A percentile compares a stretch with the other conserved stretches of the same genome.
Evolutionary conservation across 2,888 invertebrate species (phyloP).

Genomic region (Nycteola revayana): DNA sequence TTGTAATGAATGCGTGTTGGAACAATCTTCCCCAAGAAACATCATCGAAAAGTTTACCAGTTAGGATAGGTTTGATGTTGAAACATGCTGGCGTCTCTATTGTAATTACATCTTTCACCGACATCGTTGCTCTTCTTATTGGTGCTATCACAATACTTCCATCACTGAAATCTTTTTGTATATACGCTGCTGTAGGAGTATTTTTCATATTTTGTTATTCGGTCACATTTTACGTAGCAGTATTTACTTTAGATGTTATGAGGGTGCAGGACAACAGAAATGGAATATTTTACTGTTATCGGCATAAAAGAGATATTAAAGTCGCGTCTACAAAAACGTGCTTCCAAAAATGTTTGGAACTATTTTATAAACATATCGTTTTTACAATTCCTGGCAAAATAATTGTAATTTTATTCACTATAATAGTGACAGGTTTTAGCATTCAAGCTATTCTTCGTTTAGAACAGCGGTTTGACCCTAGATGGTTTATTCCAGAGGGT

Average conservation of each 20-base stretch:
- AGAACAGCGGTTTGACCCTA: constrained; percentile 90
- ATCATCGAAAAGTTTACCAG: constrained; percentile 78
- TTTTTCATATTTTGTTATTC: constrained; percentile 88
- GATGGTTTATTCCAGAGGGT: constrained; percentile 89
- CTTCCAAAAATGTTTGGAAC: constrained; percentile 81
- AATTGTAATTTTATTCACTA: constrained; percentile 82
- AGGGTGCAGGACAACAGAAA: constrained; percentile 84
- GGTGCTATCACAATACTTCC: constrained; percentile 91
- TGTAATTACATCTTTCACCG: constrained; percentile 91
- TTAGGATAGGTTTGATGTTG: constrained; percentile 86
- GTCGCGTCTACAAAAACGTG: constrained; percentile 80
- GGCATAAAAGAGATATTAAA: constrained; percentile 79
- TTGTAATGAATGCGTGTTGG: constrained; percentile 91
- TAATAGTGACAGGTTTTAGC: constrained; percentile 83
- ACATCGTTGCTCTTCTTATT: constrained; percentile 89
- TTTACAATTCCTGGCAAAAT: constrained; percentile 86
- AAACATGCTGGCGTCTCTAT: constrained; percentile 93
- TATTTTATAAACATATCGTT: constrained; percentile 84
- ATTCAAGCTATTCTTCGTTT: constrained; percentile 83
- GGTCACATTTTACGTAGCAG: constrained; percentile 91
- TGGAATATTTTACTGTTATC: constrained; percentile 85
- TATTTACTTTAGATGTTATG: constrained; percentile 87
- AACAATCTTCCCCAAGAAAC: constrained; percentile 82
- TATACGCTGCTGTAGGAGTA: constrained; percentile 90
- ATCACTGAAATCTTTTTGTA: constrained; percentile 90